Base-by-base conservation (phyloP, 2,113 vertebrate genomes). In the Paracanthobrama guichenoti region DNA sequence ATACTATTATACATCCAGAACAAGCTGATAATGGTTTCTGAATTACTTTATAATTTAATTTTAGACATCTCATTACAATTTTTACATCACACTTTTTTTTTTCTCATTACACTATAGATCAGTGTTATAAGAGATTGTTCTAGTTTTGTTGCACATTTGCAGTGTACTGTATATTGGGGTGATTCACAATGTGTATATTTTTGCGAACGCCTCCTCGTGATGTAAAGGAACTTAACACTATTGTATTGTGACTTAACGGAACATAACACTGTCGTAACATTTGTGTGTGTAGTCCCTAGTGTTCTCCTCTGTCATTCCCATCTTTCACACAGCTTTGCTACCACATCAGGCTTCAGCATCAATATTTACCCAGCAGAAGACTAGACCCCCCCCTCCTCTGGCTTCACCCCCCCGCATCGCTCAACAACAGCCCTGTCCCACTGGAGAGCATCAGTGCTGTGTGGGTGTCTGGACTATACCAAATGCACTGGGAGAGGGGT, bases 401-500 rank as follows among this genome's bases (percentile, higher is more conserved):
- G 44, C 9, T 57, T 50, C 42, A 16, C 81, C 84, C 81, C 46
- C 66, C 80, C 71, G 16, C 44, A 22, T 77, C 20, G 77, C 82
- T 76, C 60, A 84, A 87, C 79, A 87, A 76, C 50, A 82, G 85
- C 67, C 59, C 66, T 22, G 73, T 84, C 82, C 79, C 66, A 78
- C 64, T 50, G 82, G 82, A 84, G 64, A 69, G 57, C 64, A 73
- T 85, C 50, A 79, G 42, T 42, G n/a, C 74, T 69, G 82, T 74
- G 87, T 88, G 83, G 85, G 87, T 82, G 85, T 86, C 79, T 84
- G 85, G 87, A 86, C n/a, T 11, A n/a, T 74, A 82, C 87, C 85
- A 86, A 60, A 48, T 77, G 22, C 39, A 20, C 55, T 10, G 53
- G 39, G 35, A 39, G 71, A 84, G 77, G 82, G 85, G 82, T 67